phyloP scores from a whole-genome alignment of 2,113 vertebrate species.

The Glaucidium brasilianum region DNA sequence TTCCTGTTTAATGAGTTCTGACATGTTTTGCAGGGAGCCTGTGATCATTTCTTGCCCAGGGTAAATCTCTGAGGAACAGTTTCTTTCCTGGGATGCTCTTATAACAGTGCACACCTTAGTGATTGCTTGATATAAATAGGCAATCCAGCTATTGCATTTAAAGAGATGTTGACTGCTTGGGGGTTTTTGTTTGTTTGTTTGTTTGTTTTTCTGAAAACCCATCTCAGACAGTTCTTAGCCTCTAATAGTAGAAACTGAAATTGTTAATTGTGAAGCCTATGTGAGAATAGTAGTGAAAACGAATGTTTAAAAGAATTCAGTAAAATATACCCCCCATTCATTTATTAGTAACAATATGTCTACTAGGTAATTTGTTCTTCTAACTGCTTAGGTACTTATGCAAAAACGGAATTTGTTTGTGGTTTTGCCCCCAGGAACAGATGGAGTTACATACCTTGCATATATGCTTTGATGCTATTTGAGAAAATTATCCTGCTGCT shows the following conservation, averaged over 20 bases:
- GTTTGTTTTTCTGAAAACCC: not conserved
- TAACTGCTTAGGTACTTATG: not conserved
- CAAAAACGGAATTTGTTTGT: not conserved
- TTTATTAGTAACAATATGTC: not conserved
- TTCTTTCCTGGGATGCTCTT: not conserved
- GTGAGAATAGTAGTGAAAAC: not conserved
- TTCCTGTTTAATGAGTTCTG: slow-evolving; percentile 28
- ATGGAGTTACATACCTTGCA: not conserved
- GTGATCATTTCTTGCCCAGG: not conserved
- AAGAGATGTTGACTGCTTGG: not conserved
- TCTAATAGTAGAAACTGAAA: not conserved
- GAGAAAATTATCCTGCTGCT: not conserved
- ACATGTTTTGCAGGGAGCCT: not conserved
- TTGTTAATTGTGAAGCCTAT: not conserved
- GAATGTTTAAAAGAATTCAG: not conserved
- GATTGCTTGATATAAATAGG: not conserved
- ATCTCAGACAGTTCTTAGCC: not conserved
- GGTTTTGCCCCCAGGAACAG: not conserved
- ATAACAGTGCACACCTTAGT: not conserved
- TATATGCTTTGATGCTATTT: not conserved
- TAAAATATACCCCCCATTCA: not conserved
- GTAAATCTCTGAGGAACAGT: not conserved
- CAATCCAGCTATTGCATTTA: not conserved
- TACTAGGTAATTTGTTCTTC: not conserved
- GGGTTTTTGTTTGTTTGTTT: not conserved